Percentiles rank a stretch among this genome's conserved stretches.
Evolutionary conservation across 2,888 invertebrate species (phyloP).

Genomic region (Oxyteleia sp.): DNA sequence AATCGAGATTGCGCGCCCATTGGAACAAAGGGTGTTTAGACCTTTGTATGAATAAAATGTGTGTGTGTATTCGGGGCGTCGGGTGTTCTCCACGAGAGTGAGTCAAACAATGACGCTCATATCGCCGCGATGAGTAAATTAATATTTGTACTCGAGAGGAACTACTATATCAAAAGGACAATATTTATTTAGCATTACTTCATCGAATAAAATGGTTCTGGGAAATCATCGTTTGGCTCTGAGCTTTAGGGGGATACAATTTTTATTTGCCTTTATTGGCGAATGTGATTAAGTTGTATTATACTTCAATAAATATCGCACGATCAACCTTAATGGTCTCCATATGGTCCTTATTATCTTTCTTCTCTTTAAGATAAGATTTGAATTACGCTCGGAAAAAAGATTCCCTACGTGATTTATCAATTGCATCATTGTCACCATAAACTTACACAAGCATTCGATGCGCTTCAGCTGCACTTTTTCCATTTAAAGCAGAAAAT

Average conservation of each 20-base stretch:
- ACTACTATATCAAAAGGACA: slow-evolving; percentile 10
- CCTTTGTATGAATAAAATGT: slow-evolving; percentile 3
- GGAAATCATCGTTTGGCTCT: slow-evolving; percentile 4
- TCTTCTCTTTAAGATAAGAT: too few relatives aligned
- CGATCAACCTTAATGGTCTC: too few relatives aligned
- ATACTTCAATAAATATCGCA: not conserved
- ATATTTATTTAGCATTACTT: slow-evolving; percentile 19
- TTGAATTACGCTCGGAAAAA: too few relatives aligned
- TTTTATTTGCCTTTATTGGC: not conserved
- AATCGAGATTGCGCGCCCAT: slow-evolving; percentile 5
- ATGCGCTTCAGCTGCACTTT: too few relatives aligned
- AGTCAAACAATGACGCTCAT: slow-evolving; percentile 15
- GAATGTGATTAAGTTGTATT: not conserved
- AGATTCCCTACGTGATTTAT: too few relatives aligned
- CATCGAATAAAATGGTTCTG: slow-evolving; percentile 9
- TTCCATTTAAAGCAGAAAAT: too few relatives aligned
- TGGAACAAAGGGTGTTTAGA: slow-evolving; percentile 9
- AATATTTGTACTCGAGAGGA: slow-evolving; percentile 20
- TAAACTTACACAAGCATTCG: too few relatives aligned
- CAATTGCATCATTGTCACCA: too few relatives aligned
- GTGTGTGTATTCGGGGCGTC: not conserved
- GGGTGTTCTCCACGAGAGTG: slow-evolving; percentile 5
- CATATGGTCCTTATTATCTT: too few relatives aligned
- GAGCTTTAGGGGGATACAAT: not conserved
- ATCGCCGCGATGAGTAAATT: slow-evolving; percentile 18